Base-by-base conservation (phyloP, 2,888 invertebrate genomes). In the Lepidocyrtoides sp. region DNA sequence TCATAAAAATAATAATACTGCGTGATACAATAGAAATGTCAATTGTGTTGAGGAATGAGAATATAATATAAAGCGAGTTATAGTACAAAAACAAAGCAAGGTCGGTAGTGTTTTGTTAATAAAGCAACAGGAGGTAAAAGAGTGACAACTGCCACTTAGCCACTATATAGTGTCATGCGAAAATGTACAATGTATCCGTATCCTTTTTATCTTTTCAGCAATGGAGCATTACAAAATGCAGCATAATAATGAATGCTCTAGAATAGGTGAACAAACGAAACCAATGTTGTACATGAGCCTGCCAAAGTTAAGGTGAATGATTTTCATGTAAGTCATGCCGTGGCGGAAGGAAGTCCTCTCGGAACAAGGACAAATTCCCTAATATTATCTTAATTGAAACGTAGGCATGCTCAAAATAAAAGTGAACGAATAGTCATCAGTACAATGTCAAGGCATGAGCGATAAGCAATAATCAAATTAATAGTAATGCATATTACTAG, bases 361-460 rank as follows among this genome's bases (percentile, higher is more conserved):
- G 36, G 10, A 48, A 29, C 79, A 79, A 79, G 79, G 79, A 10
- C 79, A 54, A 79, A 54, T 79, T 79, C 54, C 79, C 26, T 36
- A 0, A 36, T 36, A 36, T 66, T 4, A 12, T 32, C 3, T 20
- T 72, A 44, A 41, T 17, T 51, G 48, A 8, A 48, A n/a, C n/a
- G 10, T 69, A 32, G 20, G 26, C 12, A 4, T 20, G n/a, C n/a
- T n/a, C n/a, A 29, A 20, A 20, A 23, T 17, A 8, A 44, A 3
- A 17, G 23, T 12, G 23, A 14, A 20, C 4, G 3, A 10, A 79
- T 51, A 79, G 29, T 51, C 29, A 54, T 12, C 29, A 29, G 1
- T 48, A 75, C 79, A 79, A 79, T 79, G 79, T 54, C 79, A 79
- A 54, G 79, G 79, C 44, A 7, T n/a, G 23, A n/a, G 44, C 10